These are phyloP conservation scores for Sardinella longiceps DNA, from an alignment of 2,797 vertebrate species.

Conservation along the genomic window DNA sequence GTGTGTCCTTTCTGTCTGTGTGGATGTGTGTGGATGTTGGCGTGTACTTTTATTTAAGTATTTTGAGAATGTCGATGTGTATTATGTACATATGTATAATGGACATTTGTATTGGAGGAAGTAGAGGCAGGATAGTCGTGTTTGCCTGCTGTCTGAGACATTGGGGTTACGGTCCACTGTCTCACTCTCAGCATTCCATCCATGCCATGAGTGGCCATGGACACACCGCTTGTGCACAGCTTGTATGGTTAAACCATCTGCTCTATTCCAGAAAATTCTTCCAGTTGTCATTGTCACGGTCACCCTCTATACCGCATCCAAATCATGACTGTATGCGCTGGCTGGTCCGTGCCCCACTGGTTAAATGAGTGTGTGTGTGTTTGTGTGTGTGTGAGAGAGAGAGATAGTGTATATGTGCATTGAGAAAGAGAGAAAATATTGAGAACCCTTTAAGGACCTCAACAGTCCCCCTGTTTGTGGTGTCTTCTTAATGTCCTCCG, in stretches of 20 bases:
- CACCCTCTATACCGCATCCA: background rate
- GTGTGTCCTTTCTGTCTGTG: background rate
- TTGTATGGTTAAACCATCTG: slow-evolving; percentile 36
- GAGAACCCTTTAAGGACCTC: slow-evolving; percentile 45
- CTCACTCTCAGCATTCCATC: background rate
- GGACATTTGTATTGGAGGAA: background rate
- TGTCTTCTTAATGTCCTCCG: slow-evolving; percentile 6
- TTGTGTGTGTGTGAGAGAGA: background rate
- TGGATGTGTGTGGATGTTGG: slow-evolving; percentile 12
- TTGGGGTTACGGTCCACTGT: background rate
- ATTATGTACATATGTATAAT: slow-evolving; percentile 30
- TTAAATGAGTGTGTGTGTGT: background rate
- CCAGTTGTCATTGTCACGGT: background rate
- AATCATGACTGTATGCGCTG: background rate
- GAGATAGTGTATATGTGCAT: too few relatives aligned
- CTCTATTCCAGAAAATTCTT: slow-evolving; percentile 10
- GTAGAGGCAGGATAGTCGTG: background rate
- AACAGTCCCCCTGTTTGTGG: slow-evolving; percentile 30
- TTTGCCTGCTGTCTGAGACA: background rate
- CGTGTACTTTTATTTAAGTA: slow-evolving; percentile 26
- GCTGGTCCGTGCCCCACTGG: background rate
- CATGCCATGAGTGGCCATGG: background rate
- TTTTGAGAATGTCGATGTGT: slow-evolving; percentile 32
- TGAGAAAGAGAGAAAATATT: too few relatives aligned
- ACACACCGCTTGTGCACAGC: slow-evolving; percentile 18